Percentiles rank a stretch among this genome's conserved stretches.
Evolutionary conservation across 2,113 vertebrate genomes (phyloP).

Genomic region (Phoenicopterus ruber): DNA sequence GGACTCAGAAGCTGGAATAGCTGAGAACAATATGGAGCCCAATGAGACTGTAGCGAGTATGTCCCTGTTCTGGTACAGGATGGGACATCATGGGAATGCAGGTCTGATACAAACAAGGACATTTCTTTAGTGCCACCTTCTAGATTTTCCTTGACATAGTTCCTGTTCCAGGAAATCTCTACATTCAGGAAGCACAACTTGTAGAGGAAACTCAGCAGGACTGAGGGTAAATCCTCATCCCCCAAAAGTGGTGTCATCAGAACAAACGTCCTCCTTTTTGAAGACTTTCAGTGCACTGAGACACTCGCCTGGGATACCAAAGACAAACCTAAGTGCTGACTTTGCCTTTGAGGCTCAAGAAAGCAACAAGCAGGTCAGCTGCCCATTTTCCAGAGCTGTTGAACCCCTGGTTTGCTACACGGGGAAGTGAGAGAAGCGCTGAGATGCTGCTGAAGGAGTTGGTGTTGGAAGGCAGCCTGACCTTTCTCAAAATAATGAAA

Average conservation of each 20-base stretch:
- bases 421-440: neutral
- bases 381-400: neutral
- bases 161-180: neutral
- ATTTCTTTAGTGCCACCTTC: neutral
- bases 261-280: neutral
- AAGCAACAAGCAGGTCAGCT: neutral
- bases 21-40: neutral
- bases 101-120: neutral
- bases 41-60: rapidly evolving
- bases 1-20: neutral
- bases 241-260: neutral
- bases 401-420: rapidly evolving
- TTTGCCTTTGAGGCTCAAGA: neutral
- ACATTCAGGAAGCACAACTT: neutral
- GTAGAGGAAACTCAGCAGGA: neutral
- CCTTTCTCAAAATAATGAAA: neutral
- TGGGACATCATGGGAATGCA: neutral
- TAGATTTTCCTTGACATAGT: neutral
- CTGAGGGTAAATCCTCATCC: neutral
- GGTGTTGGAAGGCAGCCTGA: neutral
- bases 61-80: neutral
- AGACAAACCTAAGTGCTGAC: neutral
- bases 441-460: neutral
- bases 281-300: neutral
- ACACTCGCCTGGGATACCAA: neutral